Evolutionary conservation across 2,888 invertebrate genomes (phyloP).

Genomic region (Boloria euphrosyne): DNA sequence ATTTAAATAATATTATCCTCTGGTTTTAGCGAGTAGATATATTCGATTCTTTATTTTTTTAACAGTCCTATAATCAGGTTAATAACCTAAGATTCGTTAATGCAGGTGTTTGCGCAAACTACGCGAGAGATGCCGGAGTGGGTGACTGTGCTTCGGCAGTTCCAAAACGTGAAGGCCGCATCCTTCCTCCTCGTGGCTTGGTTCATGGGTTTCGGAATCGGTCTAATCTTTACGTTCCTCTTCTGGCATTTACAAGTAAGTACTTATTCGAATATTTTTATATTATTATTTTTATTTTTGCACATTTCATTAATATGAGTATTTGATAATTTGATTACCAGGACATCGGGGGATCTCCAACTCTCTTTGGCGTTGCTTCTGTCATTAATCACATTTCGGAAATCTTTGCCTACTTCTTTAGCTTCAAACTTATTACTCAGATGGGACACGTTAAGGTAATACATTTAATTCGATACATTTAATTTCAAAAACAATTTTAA

Average conservation of each 20-base stretch:
- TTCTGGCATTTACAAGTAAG: conserved; percentile 99
- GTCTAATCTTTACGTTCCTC: conserved; percentile 98
- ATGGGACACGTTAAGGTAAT: conserved; percentile 96
- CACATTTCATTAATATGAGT: background rate
- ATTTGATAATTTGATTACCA: conserved; percentile 61
- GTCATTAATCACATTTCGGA: conserved; percentile 99
- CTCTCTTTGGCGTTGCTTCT: conserved; percentile 98
- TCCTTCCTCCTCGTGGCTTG: conserved; percentile 97
- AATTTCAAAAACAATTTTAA: too few relatives aligned
- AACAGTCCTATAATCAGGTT: too few relatives aligned
- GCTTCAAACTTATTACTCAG: conserved; percentile 95
- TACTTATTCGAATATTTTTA: conserved; percentile 62
- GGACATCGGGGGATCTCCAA: conserved; percentile 97
- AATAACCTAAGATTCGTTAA: background rate
- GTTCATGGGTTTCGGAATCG: conserved; percentile 99
- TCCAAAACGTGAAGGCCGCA: conserved; percentile 94
- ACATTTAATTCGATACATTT: too few relatives aligned
- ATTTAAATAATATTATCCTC: background rate
- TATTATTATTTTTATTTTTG: background rate
- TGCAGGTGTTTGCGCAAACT: conserved; percentile 92
- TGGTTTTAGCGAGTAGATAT: too few relatives aligned
- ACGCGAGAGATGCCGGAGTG: conserved; percentile 96
- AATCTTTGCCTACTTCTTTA: conserved; percentile 99
- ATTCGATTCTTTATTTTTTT: too few relatives aligned
- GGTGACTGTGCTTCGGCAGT: conserved; percentile 94